phyloP scores from a whole-genome alignment of 2,888 invertebrate genomes.

The Andrena trimmerana region DNA sequence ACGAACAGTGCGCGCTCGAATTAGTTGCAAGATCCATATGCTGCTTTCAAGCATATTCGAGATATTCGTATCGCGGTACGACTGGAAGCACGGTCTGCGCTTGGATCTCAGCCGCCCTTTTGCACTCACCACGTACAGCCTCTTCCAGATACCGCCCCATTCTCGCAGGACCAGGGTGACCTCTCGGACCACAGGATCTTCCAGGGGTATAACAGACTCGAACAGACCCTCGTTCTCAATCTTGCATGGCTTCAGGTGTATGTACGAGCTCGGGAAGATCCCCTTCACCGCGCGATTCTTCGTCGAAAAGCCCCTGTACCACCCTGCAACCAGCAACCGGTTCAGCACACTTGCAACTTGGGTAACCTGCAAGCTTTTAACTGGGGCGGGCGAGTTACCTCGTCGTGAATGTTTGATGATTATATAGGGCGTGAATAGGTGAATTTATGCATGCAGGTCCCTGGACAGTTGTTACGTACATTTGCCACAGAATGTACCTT shows the following conservation, averaged over 20 bases:
- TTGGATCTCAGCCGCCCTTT: too few species aligned
- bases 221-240: conserved; percentile 93
- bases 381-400: neutral
- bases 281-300: conserved; percentile 89
- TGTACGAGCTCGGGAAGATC: conserved; percentile 94
- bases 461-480: too few species aligned
- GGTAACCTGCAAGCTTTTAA: neutral
- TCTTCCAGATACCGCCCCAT: conserved; percentile 97
- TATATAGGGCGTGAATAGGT: too few species aligned
- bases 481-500: too few species aligned
- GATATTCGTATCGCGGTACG: neutral
- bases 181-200: conserved; percentile 96
- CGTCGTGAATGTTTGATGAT: too few species aligned
- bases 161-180: conserved; percentile 96
- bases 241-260: conserved; percentile 91
- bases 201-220: conserved; percentile 90
- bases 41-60: neutral
- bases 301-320: conserved; percentile 95
- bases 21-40: neutral
- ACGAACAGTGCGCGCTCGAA: neutral
- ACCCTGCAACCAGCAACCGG: conserved; percentile 86
- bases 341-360: neutral
- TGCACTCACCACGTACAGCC: conserved; percentile 93
- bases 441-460: too few species aligned
- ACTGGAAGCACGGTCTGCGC: too few species aligned